phyloP scores from a whole-genome alignment of 2,797 vertebrate species.

The Paguma larvata region DNA sequence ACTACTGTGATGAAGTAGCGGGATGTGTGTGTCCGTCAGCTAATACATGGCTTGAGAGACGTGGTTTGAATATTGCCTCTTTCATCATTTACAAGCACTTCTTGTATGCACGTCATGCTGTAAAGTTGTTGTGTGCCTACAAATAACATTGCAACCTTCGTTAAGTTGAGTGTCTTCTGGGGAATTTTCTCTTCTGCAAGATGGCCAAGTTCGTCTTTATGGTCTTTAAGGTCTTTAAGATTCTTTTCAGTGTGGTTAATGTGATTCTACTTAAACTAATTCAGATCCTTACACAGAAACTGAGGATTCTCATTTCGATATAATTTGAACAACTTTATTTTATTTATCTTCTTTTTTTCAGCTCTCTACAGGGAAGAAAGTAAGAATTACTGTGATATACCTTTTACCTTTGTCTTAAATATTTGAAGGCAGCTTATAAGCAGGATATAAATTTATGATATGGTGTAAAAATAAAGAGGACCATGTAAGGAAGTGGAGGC shows the following conservation, averaged over 20 bases:
- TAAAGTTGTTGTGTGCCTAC: background rate
- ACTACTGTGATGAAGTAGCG: background rate
- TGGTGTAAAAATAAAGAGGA: background rate
- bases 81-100: background rate
- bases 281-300: background rate
- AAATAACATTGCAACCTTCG: fast-evolving
- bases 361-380: background rate
- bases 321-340: background rate
- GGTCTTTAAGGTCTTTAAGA: background rate
- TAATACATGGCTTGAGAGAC: background rate
- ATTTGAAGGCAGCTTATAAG: background rate
- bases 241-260: background rate
- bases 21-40: background rate
- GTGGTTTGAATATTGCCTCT: background rate
- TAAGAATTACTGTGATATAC: background rate
- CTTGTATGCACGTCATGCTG: background rate
- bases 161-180: background rate
- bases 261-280: background rate
- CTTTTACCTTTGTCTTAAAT: background rate
- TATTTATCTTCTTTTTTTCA: background rate
- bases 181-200: background rate
- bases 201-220: background rate
- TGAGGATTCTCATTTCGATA: background rate
- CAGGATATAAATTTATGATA: background rate
- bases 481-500: background rate